phyloP scores from a whole-genome alignment of 2,797 vertebrate genomes.

The Mico argentatus region DNA sequence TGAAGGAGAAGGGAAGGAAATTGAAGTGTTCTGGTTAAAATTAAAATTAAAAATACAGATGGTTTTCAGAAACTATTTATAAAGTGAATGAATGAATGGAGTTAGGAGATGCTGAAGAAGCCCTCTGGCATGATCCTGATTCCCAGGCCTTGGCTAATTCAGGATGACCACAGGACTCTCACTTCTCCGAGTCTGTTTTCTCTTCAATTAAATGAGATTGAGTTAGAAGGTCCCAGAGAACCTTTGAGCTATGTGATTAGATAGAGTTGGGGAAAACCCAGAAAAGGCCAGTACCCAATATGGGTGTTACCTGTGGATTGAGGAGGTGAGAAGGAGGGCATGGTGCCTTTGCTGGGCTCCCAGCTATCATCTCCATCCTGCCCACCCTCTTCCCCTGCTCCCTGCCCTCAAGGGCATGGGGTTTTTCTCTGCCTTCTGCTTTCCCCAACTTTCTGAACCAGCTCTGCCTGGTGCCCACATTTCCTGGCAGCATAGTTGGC shows the following conservation, averaged over 20 bases:
- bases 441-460: neutral
- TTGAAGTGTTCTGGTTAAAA: conserved; percentile 33
- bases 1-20: neutral
- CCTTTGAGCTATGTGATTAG: neutral
- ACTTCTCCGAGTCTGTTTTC: neutral
- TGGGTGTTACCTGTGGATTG: neutral
- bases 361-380: neutral
- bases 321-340: neutral
- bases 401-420: neutral
- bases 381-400: too few species aligned
- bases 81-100: neutral
- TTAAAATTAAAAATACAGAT: neutral
- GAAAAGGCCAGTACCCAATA: neutral
- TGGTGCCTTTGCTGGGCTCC: neutral
- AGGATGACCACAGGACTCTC: neutral
- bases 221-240: neutral
- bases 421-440: neutral
- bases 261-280: neutral
- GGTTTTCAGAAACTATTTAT: conserved; percentile 16
- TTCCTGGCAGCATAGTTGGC: conserved; percentile 1
- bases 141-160: neutral
- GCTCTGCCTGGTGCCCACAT: neutral
- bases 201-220: neutral
- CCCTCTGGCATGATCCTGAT: neutral
- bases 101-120: neutral